Percentiles rank a stretch among this genome's conserved stretches.
Conservation (phyloP, 2,888 invertebrate genomes). For the Eulithis prunata region DNA sequence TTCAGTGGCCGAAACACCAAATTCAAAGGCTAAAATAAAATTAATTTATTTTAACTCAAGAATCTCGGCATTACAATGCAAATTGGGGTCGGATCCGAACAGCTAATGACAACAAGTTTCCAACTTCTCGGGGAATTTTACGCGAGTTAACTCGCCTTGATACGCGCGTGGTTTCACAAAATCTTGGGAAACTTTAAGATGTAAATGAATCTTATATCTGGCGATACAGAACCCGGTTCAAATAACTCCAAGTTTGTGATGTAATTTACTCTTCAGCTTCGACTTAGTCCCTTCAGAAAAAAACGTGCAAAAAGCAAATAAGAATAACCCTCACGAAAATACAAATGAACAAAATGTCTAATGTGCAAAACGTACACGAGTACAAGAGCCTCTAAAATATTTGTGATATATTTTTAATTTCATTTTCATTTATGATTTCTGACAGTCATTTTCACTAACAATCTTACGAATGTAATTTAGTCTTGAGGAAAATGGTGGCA, state of each 20-base stretch:
- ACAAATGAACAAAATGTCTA: too few species aligned
- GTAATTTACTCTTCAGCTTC: not conserved
- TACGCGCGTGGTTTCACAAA: slow-evolving; percentile 14
- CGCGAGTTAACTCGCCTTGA: slow-evolving; percentile 15
- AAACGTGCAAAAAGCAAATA: not conserved
- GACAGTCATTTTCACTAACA: too few species aligned
- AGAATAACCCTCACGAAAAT: too few species aligned
- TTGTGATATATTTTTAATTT: too few species aligned
- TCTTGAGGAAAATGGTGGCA: too few species aligned
- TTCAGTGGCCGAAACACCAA: slow-evolving; percentile 13
- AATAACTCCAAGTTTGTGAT: not conserved
- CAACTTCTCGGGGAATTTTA: slow-evolving; percentile 21
- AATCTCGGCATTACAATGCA: slow-evolving; percentile 34
- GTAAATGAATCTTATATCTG: slow-evolving; percentile 10
- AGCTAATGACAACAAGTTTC: slow-evolving; percentile 36
- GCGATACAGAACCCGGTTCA: not conserved
- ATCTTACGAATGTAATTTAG: too few species aligned
- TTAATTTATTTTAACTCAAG: slow-evolving; percentile 13
- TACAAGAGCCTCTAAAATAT: too few species aligned
- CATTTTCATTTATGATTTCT: too few species aligned
- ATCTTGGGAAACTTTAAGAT: slow-evolving; percentile 20
- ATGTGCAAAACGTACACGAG: too few species aligned
- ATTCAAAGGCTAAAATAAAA: slow-evolving; percentile 12
- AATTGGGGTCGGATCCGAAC: slow-evolving; percentile 36
- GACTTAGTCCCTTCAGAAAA: slow-evolving; percentile 1